These are phyloP conservation scores for Hemibagrus wyckioides DNA, from an alignment of 2,113 vertebrate genomes.

Conservation along the genomic window DNA sequence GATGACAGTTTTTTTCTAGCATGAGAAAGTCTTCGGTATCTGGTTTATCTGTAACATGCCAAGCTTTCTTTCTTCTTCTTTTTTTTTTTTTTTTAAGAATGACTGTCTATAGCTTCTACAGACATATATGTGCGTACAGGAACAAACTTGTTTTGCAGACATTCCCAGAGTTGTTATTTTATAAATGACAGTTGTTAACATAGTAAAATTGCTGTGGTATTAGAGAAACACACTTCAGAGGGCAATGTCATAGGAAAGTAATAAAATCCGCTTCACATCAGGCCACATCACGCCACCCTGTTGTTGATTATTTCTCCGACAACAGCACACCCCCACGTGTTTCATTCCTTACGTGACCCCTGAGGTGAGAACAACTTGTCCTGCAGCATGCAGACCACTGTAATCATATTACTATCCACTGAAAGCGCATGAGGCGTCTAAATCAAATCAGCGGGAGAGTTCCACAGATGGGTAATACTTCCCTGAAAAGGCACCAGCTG, in stretches of 20 bases:
- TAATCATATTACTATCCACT: background rate
- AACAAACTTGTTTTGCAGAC: background rate
- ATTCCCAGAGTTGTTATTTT: background rate
- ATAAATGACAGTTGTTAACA: background rate
- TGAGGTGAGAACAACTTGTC: background rate
- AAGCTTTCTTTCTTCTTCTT: no score
- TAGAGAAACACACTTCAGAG: background rate
- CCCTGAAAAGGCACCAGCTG: slow-evolving; percentile 16
- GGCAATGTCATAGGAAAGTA: background rate
- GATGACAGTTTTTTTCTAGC: background rate
- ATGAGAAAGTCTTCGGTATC: background rate
- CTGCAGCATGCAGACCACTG: slow-evolving; percentile 1
- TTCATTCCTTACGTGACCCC: background rate
- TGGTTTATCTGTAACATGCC: background rate
- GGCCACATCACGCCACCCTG: background rate
- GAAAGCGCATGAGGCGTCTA: background rate
- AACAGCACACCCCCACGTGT: background rate
- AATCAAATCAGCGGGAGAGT: slow-evolving; percentile 15
- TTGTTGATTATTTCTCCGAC: no score
- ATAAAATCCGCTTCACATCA: background rate
- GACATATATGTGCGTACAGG: background rate
- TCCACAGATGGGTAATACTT: slow-evolving; percentile 1
- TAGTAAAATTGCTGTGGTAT: background rate
- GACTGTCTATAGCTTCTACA: background rate
- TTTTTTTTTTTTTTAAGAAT: no score